Evolutionary conservation across 92 coral and sea anemone genomes (phyloP).

Genomic region (Galaxea fascicularis): DNA sequence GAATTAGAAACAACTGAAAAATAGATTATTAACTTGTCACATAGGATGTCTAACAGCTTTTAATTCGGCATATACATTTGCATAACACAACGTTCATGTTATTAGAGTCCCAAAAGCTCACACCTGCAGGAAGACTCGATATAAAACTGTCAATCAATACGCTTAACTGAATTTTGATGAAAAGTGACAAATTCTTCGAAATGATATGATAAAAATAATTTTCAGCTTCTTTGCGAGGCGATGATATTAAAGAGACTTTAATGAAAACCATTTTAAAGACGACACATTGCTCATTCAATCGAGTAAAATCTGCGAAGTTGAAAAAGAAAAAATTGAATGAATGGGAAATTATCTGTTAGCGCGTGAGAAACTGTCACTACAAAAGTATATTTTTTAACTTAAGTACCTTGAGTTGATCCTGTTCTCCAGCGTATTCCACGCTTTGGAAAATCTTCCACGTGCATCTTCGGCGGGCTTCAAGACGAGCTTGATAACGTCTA

Average conservation of each 20-base stretch:
- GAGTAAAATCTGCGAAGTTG: too few species aligned
- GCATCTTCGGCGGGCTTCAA: conserved; percentile 95
- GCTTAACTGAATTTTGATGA: neutral
- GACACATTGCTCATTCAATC: too few species aligned
- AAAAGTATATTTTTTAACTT: neutral
- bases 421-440: conserved; percentile 95
- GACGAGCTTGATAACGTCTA: conserved; percentile 89
- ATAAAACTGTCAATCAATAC: neutral
- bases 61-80: neutral
- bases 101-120: neutral
- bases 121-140: neutral
- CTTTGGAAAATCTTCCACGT: conserved; percentile 99
- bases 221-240: too few species aligned
- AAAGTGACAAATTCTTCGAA: conserved; percentile 8
- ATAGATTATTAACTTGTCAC: neutral
- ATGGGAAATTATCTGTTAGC: neutral
- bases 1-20: neutral
- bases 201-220: neutral
- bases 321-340: neutral
- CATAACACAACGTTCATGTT: neutral
- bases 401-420: conserved; percentile 93
- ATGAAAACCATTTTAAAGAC: too few species aligned
- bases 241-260: too few species aligned
- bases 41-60: neutral
- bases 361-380: neutral